These are phyloP conservation scores for Teleogryllus occipitalis DNA, from an alignment of 1,140 invertebrate species.

Conservation along the genomic window DNA sequence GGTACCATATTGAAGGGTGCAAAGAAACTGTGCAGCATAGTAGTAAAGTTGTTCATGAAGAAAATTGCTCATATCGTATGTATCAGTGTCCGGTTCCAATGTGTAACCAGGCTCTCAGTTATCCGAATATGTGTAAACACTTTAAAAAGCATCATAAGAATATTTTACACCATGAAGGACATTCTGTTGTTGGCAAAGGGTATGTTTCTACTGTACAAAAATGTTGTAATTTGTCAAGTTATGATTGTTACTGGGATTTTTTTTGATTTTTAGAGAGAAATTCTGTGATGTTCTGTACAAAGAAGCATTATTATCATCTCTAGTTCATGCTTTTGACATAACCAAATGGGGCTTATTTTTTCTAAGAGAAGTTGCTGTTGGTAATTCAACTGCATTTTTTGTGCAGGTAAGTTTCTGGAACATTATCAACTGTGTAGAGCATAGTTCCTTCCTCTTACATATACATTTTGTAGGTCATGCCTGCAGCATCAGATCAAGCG, in stretches of 20 bases:
- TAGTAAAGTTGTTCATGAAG: background rate
- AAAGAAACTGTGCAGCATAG: background rate
- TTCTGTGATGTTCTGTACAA: background rate
- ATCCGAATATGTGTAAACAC: background rate
- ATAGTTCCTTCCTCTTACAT: background rate
- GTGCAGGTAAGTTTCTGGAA: constrained; percentile 7
- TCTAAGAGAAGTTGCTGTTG: background rate
- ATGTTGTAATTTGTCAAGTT: background rate
- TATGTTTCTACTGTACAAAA: background rate
- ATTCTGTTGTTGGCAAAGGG: background rate
- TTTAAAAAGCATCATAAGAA: background rate
- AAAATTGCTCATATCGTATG: constrained; percentile 7
- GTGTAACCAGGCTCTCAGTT: constrained; percentile 9
- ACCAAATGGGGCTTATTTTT: constrained; percentile 10
- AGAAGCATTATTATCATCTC: background rate
- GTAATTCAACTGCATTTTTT: background rate
- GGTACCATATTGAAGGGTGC: constrained; percentile 11
- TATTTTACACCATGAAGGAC: background rate
- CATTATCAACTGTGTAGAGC: background rate
- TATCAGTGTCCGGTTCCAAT: background rate
- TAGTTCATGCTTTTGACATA: constrained; percentile 10
- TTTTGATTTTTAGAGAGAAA: constrained; percentile 9
- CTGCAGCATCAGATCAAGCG: background rate
- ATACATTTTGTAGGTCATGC: background rate
- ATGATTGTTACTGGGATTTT: background rate